Evolutionary conservation across 2,113 vertebrate genomes (phyloP).

Genomic region (Lepus europaeus): DNA sequence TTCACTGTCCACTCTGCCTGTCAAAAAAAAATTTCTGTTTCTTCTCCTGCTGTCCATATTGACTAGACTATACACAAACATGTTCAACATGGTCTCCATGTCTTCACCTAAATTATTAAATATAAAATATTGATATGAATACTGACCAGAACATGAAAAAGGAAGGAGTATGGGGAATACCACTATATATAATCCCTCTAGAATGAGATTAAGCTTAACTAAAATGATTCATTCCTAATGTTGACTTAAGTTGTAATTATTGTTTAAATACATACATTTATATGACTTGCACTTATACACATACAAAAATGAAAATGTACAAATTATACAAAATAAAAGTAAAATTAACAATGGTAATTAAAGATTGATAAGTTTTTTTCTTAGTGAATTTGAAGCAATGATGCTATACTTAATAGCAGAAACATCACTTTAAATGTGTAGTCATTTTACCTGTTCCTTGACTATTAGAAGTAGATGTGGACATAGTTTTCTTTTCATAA

Average conservation of each 20-base stretch:
- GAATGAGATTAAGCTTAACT: constrained; percentile 2
- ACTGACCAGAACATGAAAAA: constrained; percentile 47
- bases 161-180: neutral
- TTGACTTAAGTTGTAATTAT: constrained; percentile 14
- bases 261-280: neutral
- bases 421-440: neutral
- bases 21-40: neutral
- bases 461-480: neutral
- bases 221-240: neutral
- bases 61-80: constrained; percentile 16
- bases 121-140: constrained; percentile 59
- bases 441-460: neutral
- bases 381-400: neutral
- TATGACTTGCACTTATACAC: neutral
- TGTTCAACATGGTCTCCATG: neutral
- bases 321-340: neutral
- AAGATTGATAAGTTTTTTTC: neutral
- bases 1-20: too few species aligned
- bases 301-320: neutral
- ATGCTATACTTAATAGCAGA: neutral
- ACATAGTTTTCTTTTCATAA: neutral
- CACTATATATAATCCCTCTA: neutral
- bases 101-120: constrained; percentile 57
- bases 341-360: neutral
- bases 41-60: neutral